Conservation (phyloP, 1,140 invertebrate species). For the Atta colombica region DNA sequence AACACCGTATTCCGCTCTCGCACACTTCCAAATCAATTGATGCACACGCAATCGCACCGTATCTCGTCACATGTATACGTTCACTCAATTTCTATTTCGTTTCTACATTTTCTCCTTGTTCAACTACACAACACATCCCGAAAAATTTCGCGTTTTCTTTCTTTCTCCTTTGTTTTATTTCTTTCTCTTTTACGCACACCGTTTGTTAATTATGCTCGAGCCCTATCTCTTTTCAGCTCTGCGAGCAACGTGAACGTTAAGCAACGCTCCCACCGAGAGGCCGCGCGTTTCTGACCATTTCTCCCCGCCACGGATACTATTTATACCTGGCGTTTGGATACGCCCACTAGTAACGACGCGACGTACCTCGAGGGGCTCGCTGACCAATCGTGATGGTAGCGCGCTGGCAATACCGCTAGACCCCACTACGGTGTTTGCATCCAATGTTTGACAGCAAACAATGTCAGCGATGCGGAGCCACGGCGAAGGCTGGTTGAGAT, state of each 20-base stretch:
- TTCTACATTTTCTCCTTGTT: background rate
- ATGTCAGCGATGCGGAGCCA: slow-evolving; percentile 77
- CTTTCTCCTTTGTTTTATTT: background rate
- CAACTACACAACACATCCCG: slow-evolving; percentile 7
- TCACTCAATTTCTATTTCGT: slow-evolving; percentile 6
- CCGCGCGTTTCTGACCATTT: slow-evolving; percentile 46
- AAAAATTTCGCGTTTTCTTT: background rate
- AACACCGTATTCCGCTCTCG: background rate
- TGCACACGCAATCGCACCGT: background rate
- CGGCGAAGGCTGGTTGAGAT: slow-evolving; percentile 64
- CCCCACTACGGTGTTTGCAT: slow-evolving; percentile 74
- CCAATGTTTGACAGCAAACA: slow-evolving; percentile 85
- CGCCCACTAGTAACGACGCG: slow-evolving; percentile 19
- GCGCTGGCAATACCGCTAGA: background rate
- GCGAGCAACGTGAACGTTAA: background rate
- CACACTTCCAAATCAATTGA: slow-evolving; percentile 44
- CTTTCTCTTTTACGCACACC: background rate
- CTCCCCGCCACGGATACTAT: slow-evolving; percentile 28
- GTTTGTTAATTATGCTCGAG: too few species aligned
- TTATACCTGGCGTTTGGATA: slow-evolving; percentile 54
- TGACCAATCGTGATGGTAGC: slow-evolving; percentile 71
- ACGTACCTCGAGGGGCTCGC: background rate
- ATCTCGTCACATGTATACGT: background rate
- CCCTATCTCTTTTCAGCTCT: background rate
- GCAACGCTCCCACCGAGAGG: background rate